A percentile compares a stretch with the other conserved stretches of the same genome.
Evolutionary conservation across 2,113 vertebrate genomes (phyloP).

Genomic region (Pelecanoides urinatrix): DNA sequence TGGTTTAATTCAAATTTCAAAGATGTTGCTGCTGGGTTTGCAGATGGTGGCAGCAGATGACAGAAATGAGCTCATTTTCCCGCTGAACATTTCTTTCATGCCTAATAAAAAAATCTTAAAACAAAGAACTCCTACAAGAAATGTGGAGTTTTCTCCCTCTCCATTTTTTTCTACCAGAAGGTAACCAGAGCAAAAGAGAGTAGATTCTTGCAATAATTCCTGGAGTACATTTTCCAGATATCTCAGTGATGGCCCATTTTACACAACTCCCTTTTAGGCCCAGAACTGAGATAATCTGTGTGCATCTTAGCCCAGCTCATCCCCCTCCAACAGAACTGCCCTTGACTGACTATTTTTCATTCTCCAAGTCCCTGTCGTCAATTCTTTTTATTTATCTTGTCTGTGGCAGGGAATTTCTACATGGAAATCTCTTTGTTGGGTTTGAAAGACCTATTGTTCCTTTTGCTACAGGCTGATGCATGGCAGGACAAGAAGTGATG

Average conservation of each 20-base stretch:
- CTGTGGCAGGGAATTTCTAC: not conserved
- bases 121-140: not conserved
- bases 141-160: not conserved
- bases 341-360: not conserved
- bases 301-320: not conserved
- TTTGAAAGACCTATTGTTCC: not conserved
- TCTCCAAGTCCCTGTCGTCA: not conserved
- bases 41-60: conserved; percentile 58
- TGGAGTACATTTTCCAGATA: not conserved
- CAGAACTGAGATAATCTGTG: not conserved
- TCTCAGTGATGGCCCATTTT: not conserved
- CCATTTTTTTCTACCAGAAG: not conserved
- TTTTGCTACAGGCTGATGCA: not conserved
- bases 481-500: not conserved
- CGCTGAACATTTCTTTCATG: conserved; percentile 6
- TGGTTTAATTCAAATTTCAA: conserved; percentile 22
- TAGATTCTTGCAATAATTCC: not conserved
- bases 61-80: conserved; percentile 19
- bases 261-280: not conserved
- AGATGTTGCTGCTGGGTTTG: conserved; percentile 30
- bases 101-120: not conserved
- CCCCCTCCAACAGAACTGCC: not conserved
- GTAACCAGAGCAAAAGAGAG: not conserved
- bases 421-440: not conserved
- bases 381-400: not conserved